Percentiles rank a stretch among this genome's conserved stretches.
These are phyloP conservation scores for Pelodytes ibericus DNA, from an alignment of 2,797 vertebrate genomes.

Conservation along the genomic window DNA sequence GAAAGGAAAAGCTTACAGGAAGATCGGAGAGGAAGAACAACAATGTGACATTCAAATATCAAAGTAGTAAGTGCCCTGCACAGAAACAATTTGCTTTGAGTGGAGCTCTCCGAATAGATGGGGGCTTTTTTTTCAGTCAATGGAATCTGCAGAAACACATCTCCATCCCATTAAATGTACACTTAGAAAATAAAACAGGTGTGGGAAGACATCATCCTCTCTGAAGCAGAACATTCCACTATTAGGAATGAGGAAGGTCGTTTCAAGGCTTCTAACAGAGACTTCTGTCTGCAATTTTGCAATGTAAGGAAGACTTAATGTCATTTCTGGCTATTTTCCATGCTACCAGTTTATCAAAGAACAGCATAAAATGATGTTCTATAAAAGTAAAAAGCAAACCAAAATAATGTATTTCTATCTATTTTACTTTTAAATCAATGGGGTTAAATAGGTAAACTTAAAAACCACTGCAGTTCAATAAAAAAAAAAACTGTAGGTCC, in stretches of 20 bases:
- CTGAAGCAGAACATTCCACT: not conserved
- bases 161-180: not conserved
- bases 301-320: not conserved
- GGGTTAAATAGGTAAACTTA: too few relatives aligned
- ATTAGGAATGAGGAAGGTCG: conserved; percentile 1
- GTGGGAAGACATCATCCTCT: not conserved
- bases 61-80: conserved; percentile 18
- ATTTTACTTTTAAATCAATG: too few relatives aligned
- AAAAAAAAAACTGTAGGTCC: too few relatives aligned
- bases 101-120: conserved; percentile 5
- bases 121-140: not conserved
- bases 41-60: conserved; percentile 43
- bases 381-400: too few relatives aligned
- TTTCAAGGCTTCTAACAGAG: not conserved
- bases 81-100: conserved; percentile 29
- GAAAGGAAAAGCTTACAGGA: conserved; percentile 10
- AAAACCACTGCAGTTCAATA: too few relatives aligned
- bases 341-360: too few relatives aligned
- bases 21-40: conserved; percentile 5
- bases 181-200: conserved; percentile 14
- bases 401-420: too few relatives aligned
- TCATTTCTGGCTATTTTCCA: too few relatives aligned
- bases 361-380: too few relatives aligned
- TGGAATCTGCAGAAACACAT: not conserved
- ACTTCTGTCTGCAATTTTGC: not conserved